These are phyloP conservation scores for Acanthurus tractus DNA, from an alignment of 2,797 vertebrate genomes.

Conservation along the genomic window DNA sequence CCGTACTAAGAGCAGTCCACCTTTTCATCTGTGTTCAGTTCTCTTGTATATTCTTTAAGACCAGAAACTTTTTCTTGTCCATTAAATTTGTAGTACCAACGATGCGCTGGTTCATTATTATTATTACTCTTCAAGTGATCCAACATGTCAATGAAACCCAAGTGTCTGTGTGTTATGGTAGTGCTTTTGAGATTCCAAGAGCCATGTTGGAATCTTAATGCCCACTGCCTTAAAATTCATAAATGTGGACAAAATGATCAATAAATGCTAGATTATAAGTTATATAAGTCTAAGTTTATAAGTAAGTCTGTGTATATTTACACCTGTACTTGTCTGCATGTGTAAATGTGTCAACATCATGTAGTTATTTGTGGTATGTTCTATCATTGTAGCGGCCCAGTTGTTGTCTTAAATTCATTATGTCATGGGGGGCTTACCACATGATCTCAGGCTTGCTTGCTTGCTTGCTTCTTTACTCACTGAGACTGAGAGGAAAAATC, in stretches of 20 bases:
- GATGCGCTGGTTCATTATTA: constrained; percentile 1
- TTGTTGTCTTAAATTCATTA: constrained; percentile 16
- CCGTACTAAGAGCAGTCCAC: constrained; percentile 28
- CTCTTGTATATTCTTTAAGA: constrained; percentile 22
- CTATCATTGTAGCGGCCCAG: constrained; percentile 20
- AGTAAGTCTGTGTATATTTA: background rate
- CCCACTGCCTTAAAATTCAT: background rate
- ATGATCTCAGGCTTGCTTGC: constrained; percentile 9
- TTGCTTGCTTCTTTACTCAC: constrained; percentile 35
- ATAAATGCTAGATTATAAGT: background rate
- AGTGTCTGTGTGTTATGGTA: background rate
- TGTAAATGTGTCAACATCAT: background rate
- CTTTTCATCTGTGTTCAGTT: constrained; percentile 37
- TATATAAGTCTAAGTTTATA: background rate
- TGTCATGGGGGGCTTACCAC: constrained; percentile 38
- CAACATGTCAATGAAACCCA: constrained; percentile 14
- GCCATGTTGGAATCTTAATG: constrained; percentile 2
- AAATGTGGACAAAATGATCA: background rate
- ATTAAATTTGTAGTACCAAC: constrained; percentile 19
- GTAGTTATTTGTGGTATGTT: constrained; percentile 4
- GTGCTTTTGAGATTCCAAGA: background rate
- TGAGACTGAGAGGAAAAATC: constrained; percentile 39
- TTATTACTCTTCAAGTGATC: constrained; percentile 13
- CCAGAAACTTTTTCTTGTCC: constrained; percentile 52
- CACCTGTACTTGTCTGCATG: too few relatives aligned